Base-by-base conservation (phyloP, 1,140 invertebrate species). In the Brachionus calyciflorus region DNA sequence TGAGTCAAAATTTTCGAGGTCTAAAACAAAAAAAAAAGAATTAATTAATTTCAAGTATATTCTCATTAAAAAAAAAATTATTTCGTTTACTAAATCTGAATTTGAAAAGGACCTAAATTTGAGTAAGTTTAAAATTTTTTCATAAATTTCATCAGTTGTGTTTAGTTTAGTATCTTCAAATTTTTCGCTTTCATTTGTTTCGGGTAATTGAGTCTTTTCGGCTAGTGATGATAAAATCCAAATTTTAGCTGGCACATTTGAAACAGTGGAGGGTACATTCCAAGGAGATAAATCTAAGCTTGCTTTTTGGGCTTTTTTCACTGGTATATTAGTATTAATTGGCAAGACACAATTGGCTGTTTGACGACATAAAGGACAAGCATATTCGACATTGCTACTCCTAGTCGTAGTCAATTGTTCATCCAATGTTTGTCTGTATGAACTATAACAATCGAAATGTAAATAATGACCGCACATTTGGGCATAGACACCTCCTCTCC, bases 401-500 rank as follows among this genome's bases (percentile, higher is more conserved):
- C 81, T 78, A 10, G 19, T 28, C 1, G 24, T 28, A 37, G 85
- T 68, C 24, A 76, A 80, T 79, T 79, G 21, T 65, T 80, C 40
- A 63, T 65, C 75, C 21, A 96, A 85, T 4, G 93, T 92, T 77
- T 89, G 88, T 53, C 94, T 86, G 86, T 96, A 98, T 0, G 92
- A 90, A 82, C 91, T 90, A 78, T 94, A 89, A 85, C 94, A 98
- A 81, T 93, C 91, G 70, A 96, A 87, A 85, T 98, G 94, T 37
- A 98, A 86, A 84, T 96, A 93, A 85, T 98, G 94, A 10, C 94
- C 94, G 86, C 94, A 97, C 0, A 93, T 94, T 86, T 94, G 92
- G n/a, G 94, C 92, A 82, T 93, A 90, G 19, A 96, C 91, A 33
- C 94, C 94, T 76, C 92, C 92, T 83, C 94, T 92, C 90, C 92